These are phyloP conservation scores for Ammodytes marinus DNA, from an alignment of 2,113 vertebrate genomes.

Conservation along the genomic window DNA sequence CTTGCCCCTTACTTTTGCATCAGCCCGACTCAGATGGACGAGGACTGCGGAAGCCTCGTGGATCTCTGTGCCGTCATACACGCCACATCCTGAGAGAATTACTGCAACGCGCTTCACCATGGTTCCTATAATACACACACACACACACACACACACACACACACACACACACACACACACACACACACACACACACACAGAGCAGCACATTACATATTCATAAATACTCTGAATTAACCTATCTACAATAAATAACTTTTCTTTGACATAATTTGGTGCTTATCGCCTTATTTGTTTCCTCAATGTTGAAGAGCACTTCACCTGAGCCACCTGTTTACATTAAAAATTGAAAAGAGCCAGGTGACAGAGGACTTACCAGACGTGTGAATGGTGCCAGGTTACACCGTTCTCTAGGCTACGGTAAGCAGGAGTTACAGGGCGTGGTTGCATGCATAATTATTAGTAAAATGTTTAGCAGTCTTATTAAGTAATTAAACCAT, in stretches of 20 bases:
- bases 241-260: background rate
- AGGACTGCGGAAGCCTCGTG: slow-evolving; percentile 89
- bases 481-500: background rate
- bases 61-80: slow-evolving; percentile 90
- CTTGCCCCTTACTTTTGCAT: slow-evolving; percentile 85
- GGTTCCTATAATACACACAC: slow-evolving; percentile 58
- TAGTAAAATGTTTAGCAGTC: background rate
- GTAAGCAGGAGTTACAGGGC: background rate
- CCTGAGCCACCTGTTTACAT: slow-evolving; percentile 28
- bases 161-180: too few species aligned
- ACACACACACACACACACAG: slow-evolving; percentile 10
- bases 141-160: background rate
- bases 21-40: slow-evolving; percentile 90
- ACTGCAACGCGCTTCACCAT: slow-evolving; percentile 89
- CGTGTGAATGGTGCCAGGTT: slow-evolving; percentile 24
- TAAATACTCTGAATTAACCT: too few species aligned
- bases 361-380: slow-evolving; percentile 2
- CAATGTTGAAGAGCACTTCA: background rate
- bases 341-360: slow-evolving; percentile 37
- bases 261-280: background rate
- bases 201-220: too few species aligned
- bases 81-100: slow-evolving; percentile 89
- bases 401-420: background rate
- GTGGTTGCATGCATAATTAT: background rate
- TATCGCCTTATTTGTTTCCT: background rate